These are phyloP conservation scores for Pomacea maculata DNA, from an alignment of 1,140 invertebrate species.

Conservation along the genomic window DNA sequence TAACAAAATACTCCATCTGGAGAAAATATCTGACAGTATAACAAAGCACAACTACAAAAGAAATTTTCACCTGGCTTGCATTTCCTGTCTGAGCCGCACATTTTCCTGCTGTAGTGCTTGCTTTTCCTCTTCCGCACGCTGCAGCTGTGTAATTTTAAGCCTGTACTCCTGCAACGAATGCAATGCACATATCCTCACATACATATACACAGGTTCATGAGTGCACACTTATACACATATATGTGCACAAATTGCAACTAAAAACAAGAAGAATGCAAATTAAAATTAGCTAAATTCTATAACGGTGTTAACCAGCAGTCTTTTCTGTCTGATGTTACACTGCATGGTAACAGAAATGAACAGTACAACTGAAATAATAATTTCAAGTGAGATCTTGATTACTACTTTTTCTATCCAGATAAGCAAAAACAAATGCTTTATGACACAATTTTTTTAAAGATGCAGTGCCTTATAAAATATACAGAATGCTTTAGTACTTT, in stretches of 20 bases:
- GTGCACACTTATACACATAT: background rate
- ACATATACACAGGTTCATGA: background rate
- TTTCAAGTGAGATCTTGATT: too few relatives aligned
- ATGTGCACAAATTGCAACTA: background rate
- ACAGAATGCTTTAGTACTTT: too few relatives aligned
- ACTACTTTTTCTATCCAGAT: too few relatives aligned
- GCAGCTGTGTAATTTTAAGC: constrained; percentile 44
- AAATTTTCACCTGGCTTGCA: constrained; percentile 51
- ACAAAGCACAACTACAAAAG: background rate
- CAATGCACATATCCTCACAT: background rate
- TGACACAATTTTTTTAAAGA: too few relatives aligned
- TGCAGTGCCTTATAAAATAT: too few relatives aligned
- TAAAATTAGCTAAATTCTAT: too few relatives aligned
- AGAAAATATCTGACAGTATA: background rate
- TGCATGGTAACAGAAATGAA: too few relatives aligned
- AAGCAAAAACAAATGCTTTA: too few relatives aligned
- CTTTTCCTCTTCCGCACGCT: constrained; percentile 49
- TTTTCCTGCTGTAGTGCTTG: constrained; percentile 51
- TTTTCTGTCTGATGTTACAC: too few relatives aligned
- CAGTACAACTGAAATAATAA: too few relatives aligned
- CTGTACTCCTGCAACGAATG: constrained; percentile 46
- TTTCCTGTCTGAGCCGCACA: constrained; percentile 50
- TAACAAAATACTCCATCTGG: background rate
- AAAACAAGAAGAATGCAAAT: too few relatives aligned
- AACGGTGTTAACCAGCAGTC: too few relatives aligned